phyloP scores from a whole-genome alignment of 2,113 vertebrate species.

The Platichthys flesus region DNA sequence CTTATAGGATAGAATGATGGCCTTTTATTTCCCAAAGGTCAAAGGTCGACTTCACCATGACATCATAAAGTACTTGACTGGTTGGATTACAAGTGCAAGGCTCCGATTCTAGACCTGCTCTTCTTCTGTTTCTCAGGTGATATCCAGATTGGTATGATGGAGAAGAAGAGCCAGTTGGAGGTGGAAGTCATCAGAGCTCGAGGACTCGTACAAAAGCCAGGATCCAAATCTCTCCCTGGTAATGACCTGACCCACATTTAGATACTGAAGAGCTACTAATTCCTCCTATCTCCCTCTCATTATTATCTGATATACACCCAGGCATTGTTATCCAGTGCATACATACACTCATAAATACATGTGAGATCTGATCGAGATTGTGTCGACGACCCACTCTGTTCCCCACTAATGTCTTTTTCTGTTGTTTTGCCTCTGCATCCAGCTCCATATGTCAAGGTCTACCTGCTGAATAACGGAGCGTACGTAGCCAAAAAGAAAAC shows the following conservation, averaged over 20 bases:
- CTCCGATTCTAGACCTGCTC: neutral
- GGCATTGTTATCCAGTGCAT: neutral
- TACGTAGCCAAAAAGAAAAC: constrained; percentile 99
- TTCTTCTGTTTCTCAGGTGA: constrained; percentile 84
- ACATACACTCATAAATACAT: neutral
- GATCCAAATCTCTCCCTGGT: constrained; percentile 98
- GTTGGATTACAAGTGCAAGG: neutral
- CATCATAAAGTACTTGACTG: neutral
- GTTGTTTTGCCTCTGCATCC: constrained; percentile 61
- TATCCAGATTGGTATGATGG: constrained; percentile 98
- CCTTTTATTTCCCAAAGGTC: neutral
- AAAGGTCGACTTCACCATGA: neutral
- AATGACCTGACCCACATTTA: constrained; percentile 45
- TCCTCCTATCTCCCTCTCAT: neutral
- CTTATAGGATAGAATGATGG: neutral
- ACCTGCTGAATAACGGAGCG: constrained; percentile 95
- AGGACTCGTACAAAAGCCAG: constrained; percentile 94
- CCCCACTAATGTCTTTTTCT: constrained; percentile 38
- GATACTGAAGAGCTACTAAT: neutral
- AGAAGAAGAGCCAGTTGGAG: constrained; percentile 97
- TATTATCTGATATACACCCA: neutral
- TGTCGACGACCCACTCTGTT: neutral
- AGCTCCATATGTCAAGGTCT: constrained; percentile 99
- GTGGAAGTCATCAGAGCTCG: constrained; percentile 98
- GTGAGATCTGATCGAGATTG: constrained; percentile 12